Evolutionary conservation across 1,140 invertebrate genomes (phyloP), one percentile per base, ranked within the genome.

Genomic region (Lepidotrigona ventralis): DNA sequence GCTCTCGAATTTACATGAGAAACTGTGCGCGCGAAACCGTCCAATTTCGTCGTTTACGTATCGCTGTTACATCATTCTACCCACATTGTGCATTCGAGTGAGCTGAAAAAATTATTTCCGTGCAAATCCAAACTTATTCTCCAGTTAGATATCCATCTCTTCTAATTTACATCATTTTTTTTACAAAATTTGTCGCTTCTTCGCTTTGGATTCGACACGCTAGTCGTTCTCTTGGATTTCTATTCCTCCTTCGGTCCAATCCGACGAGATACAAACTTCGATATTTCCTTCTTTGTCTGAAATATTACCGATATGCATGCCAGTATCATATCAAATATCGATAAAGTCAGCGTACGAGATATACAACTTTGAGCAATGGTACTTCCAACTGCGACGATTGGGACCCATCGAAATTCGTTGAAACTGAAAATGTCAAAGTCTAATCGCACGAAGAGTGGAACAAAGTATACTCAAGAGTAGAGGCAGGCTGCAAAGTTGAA

Each of bases 1-100:
- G 56, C 53, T 58, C 68, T 66, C 79, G n/a, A 63, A 70, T 76
- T 75, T 81, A 72, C 68, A 81, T 63, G 68, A 23, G 76, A 58
- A 66, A 53, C 51, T 51, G 33, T 33, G 21, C 2, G 9, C 51
- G 19, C 33, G 33, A 33, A 33, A 54, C 39, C 29, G 46, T 64
- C 19, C 51, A 54, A 54, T 64, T 51, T 9, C 70, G 14, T n/a
- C 29, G n/a, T 78, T 39, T 53, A 19, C 54, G 19, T 21, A 33
- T 4, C 6, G 17, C 6, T 58, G 19, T 26, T 63, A 64, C 26
- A 26, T 64, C 33, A 33, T 33, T 33, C 2, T 33, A 33, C 4
- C 26, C 17, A 8, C 8, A 8, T 46, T 46, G 8, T 8, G 39
- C 39, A 9, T 46, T 46, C 8, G 6, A 46, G 39, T 8, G n/a